Evolutionary conservation across 2,797 vertebrate species (phyloP), one percentile per base, ranked within the genome.

Genomic region (Microtus obscurus): DNA sequence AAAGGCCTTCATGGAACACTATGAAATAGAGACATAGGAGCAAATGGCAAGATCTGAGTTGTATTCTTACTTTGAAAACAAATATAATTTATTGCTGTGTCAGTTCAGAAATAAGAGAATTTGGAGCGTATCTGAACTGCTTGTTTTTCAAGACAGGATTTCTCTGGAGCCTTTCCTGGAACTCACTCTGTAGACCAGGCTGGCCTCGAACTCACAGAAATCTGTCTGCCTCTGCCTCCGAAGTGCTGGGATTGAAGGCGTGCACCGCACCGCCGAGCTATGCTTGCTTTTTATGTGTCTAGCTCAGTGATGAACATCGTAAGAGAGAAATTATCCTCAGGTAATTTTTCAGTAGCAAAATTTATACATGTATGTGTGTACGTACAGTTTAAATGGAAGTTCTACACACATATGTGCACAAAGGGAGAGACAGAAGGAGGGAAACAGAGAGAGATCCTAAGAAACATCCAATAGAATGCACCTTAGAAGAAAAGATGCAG

Each of bases 271-370:
- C 2, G 21, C 56, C 5, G 56, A 59, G 56, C 56, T 59, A 59
- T 88, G 59, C 56, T 40, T 83, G 21, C 4, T 89, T 78, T 87
- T 88, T 51, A 80, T 81, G 48, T 97, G 53, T 74, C 87, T 81
- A 23, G 5, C 29, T 83, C 45, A 95, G 14, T 86, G 40, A 67
- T 95, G 12, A 95, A 61, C 43, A 6, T 76, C 74, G 0, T 82
- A 16, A 34, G 31, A 91, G 40, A 25, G n/a, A 77, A 90, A 59
- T 80, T 95, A 48, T 73, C 53, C 23, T 90, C 13, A 45, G 10
- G 29, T 93, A 56, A 86, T 78, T 91, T 91, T 78, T 6, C 94
- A 80, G 17, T 87, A 90, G 29, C 51, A 96, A 56, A 96, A 93
- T 79, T 88, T 31, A 85, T 4, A 51, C 13, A 91, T 31, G 76